phyloP scores from a whole-genome alignment of 2,888 invertebrate species.

The Strigamia maritima region DNA sequence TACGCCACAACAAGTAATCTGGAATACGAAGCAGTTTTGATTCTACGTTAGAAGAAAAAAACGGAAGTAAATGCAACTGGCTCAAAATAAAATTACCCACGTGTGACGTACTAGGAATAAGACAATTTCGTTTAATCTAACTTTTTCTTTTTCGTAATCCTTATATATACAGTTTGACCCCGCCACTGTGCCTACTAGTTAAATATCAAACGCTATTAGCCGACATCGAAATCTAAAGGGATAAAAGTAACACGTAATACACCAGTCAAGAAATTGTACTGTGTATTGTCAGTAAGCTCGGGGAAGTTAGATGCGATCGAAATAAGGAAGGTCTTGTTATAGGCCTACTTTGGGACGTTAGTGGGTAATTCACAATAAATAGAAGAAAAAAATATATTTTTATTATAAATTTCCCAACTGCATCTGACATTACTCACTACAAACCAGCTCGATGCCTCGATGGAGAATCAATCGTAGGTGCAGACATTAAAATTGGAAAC shows the following conservation, averaged over 20 bases:
- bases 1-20: constrained; percentile 20
- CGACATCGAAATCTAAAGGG: not conserved
- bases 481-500: constrained; percentile 1
- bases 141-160: not conserved
- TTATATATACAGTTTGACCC: constrained; percentile 19
- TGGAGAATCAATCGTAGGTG: not conserved
- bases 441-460: not conserved
- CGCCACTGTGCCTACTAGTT: not conserved
- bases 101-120: constrained; percentile 12
- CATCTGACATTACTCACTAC: not conserved
- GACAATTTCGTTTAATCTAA: not conserved
- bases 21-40: not conserved
- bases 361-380: not conserved
- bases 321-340: not conserved
- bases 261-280: constrained; percentile 1
- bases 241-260: not conserved
- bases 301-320: not conserved
- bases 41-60: not conserved
- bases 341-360: not conserved
- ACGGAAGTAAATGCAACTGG: not conserved
- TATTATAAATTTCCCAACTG: not conserved
- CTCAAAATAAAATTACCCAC: not conserved
- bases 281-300: not conserved
- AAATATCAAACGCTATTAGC: constrained; percentile 16
- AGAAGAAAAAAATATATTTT: not conserved